A percentile compares a stretch with the other conserved stretches of the same genome.
Conservation (phyloP, 2,888 invertebrate species). For the Drosophila ezoana region DNA sequence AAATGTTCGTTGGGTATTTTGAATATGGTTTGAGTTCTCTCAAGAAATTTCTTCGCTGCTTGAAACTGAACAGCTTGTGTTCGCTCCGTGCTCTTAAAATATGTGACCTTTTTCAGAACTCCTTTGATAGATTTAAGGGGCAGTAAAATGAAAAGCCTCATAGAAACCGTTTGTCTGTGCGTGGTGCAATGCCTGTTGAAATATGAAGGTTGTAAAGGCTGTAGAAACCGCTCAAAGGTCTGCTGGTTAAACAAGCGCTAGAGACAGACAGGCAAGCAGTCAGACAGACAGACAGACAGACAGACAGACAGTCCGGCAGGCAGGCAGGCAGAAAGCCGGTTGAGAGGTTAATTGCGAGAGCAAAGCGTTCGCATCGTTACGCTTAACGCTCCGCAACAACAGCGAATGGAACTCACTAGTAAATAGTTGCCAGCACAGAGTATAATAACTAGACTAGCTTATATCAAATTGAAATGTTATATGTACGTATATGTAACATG, state of each 20-base stretch:
- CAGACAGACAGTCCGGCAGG: conserved; percentile 34
- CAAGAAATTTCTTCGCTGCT: not conserved
- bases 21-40: conserved; percentile 1
- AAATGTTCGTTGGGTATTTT: not conserved
- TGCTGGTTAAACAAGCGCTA: conserved; percentile 47
- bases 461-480: conserved; percentile 51
- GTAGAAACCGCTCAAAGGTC: conserved; percentile 49
- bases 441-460: conserved; percentile 45
- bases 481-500: conserved; percentile 19
- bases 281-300: conserved; percentile 1
- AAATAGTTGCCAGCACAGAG: conserved; percentile 43
- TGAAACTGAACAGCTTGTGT: conserved; percentile 3
- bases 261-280: conserved; percentile 19
- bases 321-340: conserved; percentile 73
- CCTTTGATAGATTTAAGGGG: conserved; percentile 6
- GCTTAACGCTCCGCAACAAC: conserved; percentile 61
- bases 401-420: conserved; percentile 35
- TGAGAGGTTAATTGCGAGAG: conserved; percentile 78
- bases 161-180: conserved; percentile 20
- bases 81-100: conserved; percentile 6
- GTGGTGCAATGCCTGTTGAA: conserved; percentile 33
- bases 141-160: conserved; percentile 34
- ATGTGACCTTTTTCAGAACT: conserved; percentile 37
- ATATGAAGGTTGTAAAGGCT: conserved; percentile 23
- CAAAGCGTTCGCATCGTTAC: conserved; percentile 74